Evolutionary conservation across 2,113 vertebrate genomes (phyloP).

Genomic region (Balaenoptera acutorostrata): DNA sequence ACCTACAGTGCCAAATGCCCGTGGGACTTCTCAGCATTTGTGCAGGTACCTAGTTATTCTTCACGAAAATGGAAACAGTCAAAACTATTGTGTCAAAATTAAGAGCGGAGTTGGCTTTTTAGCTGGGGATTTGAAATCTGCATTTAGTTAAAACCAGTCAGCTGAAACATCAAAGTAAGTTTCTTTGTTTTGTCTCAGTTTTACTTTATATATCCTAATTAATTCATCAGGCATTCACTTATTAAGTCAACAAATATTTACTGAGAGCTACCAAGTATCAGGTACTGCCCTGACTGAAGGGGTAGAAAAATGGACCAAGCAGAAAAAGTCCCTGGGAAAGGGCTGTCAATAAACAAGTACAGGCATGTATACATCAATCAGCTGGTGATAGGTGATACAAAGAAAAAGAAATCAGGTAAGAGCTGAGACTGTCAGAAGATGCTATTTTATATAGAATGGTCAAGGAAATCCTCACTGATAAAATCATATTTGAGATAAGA

Average conservation of each 20-base stretch:
- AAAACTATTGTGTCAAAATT: conserved; percentile 34
- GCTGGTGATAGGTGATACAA: not conserved
- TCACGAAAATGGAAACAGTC: not conserved
- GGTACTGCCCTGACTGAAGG: not conserved
- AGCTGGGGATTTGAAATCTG: conserved; percentile 15
- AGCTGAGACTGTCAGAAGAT: not conserved
- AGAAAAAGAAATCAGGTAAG: not conserved
- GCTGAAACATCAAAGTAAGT: conserved; percentile 15
- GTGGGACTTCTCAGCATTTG: not conserved
- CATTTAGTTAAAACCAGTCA: conserved; percentile 36
- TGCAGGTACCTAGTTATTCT: not conserved
- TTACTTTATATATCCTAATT: not conserved
- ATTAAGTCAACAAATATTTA: conserved; percentile 30
- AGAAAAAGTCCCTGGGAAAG: not conserved
- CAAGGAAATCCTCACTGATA: not conserved
- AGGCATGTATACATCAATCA: not conserved
- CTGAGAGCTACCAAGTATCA: not conserved
- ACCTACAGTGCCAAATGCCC: not conserved
- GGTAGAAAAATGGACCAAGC: not conserved
- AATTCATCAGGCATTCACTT: not conserved
- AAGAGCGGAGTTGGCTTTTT: not conserved
- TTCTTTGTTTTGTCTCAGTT: conserved; percentile 2
- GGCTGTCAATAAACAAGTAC: not conserved
- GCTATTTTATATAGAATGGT: not conserved
- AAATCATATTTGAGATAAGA: not conserved